Evolutionary conservation across 2,113 vertebrate species (phyloP), one percentile per base, ranked within the genome.

Genomic region (Empidonax traillii): DNA sequence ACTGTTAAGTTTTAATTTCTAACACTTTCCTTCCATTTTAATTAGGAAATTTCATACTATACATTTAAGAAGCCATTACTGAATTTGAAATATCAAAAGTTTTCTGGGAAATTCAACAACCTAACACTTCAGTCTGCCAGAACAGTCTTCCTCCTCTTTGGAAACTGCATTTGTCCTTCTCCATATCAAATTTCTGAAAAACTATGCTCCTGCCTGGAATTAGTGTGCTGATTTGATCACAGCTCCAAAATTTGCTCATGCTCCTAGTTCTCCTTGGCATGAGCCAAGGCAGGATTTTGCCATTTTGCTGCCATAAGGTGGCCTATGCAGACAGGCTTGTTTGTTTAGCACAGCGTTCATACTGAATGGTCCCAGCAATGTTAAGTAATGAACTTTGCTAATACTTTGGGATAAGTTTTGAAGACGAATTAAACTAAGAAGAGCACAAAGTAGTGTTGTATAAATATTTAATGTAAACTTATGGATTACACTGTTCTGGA

Each of bases 381-480:
- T 96, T 78, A 87, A 97, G 77, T 91, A 95, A 58, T 43, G 80
- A 93, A 85, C 68, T 87, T 68, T 59, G 59, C 85, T 92, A 92
- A 96, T 82, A 87, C 6, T 30, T 69, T 92, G 89, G 82, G 85
- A 55, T 91, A 77, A 91, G 91, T 97, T 95, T 87, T 89, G 47
- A 95, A 92, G 90, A 88, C 83, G 44, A 55, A 68, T 95, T 89
- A 91, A 77, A 85, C 44, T 33, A 62, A 84, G 76, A 95, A 61
- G 71, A 91, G 80, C 74, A 94, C 91, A 90, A 90, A 97, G 75
- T 81, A 59, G 10, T 75, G 83, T 91, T 12, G 3, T 73, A 96
- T 98, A 86, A 98, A 98, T 98, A 97, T 97, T 98, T 98, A 95
- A 98, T 98, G 87, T 31, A 24, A 80, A 67, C 53, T 88, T 94